Conservation (phyloP, 2,888 invertebrate species). For the Xestoiulus laeticollis region DNA sequence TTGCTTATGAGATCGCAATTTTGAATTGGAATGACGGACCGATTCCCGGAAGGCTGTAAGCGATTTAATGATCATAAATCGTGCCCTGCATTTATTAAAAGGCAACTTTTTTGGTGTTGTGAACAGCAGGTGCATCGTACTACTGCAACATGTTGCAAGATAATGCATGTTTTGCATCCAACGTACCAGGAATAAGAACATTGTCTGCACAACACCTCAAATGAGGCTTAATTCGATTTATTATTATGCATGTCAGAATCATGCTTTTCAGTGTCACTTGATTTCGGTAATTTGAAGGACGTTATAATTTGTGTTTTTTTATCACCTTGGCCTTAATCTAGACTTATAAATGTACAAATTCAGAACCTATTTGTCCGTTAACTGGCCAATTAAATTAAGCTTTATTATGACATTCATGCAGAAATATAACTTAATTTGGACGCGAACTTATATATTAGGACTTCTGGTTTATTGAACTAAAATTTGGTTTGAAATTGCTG, state of each 20-base stretch:
- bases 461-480: no score
- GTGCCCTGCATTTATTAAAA: not conserved
- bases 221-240: not conserved
- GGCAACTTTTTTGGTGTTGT: not conserved
- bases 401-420: not conserved
- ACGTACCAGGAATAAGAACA: not conserved
- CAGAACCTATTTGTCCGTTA: not conserved
- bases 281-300: constrained; percentile 10
- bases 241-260: not conserved
- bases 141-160: not conserved
- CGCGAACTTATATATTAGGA: no score
- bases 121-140: not conserved
- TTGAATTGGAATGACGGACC: not conserved
- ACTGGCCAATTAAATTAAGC: not conserved
- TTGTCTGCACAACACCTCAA: not conserved
- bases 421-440: not conserved
- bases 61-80: constrained; percentile 12
- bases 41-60: not conserved
- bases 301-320: not conserved
- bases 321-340: not conserved
- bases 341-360: not conserved
- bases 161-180: not conserved
- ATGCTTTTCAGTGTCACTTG: not conserved
- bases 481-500: no score
- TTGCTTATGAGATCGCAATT: not conserved